Conservation (phyloP, 2,797 vertebrate species). For the Chelidonichthys spinosus region DNA sequence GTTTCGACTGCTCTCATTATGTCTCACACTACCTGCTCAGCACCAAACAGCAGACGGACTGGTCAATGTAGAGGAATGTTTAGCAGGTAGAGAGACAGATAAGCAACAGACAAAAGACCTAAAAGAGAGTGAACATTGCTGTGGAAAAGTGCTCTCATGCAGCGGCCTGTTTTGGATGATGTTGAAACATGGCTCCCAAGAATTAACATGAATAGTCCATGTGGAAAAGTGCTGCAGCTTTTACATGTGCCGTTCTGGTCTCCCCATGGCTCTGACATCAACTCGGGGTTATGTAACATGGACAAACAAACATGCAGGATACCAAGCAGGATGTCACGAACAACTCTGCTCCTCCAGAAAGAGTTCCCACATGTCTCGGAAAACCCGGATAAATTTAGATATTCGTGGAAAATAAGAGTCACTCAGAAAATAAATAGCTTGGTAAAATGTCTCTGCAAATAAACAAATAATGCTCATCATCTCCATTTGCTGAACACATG, state of each 20-base stretch:
- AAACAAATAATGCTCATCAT: conserved; percentile 8
- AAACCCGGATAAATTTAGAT: conserved; percentile 61
- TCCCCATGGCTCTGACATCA: conserved; percentile 18
- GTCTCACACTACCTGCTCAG: neutral
- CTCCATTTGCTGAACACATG: conserved; percentile 1
- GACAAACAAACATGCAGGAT: conserved; percentile 52
- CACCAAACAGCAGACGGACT: neutral
- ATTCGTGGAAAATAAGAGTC: conserved; percentile 27
- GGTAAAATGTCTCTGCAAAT: conserved; percentile 18
- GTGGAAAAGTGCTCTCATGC: neutral
- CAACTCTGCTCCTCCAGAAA: conserved; percentile 24
- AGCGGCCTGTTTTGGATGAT: neutral
- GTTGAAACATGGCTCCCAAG: conserved; percentile 6
- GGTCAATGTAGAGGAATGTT: neutral
- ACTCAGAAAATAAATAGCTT: conserved; percentile 46
- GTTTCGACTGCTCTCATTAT: neutral
- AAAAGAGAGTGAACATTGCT: too few species aligned
- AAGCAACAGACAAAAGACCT: too few species aligned
- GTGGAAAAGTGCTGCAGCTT: conserved; percentile 9
- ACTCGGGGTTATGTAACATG: conserved; percentile 40
- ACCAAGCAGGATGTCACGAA: conserved; percentile 23
- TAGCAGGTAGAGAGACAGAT: too few species aligned
- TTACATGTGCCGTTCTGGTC: neutral
- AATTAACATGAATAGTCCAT: neutral
- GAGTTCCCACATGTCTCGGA: conserved; percentile 61